Percentiles rank a stretch among this genome's conserved stretches.
Evolutionary conservation across 2,797 vertebrate species (phyloP).

Genomic region (Enteromius unitaeniatus): DNA sequence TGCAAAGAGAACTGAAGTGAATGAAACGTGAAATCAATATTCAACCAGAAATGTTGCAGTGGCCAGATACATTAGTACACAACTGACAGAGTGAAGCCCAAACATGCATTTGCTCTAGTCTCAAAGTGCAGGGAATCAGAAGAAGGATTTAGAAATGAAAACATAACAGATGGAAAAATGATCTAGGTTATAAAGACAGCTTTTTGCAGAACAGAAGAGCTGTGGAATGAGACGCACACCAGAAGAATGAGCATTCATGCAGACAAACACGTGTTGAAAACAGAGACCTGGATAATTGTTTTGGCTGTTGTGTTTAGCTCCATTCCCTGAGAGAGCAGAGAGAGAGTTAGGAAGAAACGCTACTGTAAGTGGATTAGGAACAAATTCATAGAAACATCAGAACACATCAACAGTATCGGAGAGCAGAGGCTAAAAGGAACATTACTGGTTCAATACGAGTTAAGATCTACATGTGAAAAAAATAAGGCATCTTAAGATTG

Average conservation of each 20-base stretch:
- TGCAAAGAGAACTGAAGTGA: slow-evolving; percentile 1
- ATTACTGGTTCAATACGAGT: not conserved
- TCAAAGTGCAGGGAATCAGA: slow-evolving; percentile 2
- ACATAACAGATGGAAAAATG: slow-evolving; percentile 1
- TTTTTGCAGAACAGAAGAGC: not conserved
- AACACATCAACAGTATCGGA: not conserved
- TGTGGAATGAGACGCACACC: slow-evolving; percentile 16
- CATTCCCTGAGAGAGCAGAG: slow-evolving; percentile 73
- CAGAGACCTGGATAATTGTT: slow-evolving; percentile 81
- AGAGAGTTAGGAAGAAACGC: slow-evolving; percentile 66
- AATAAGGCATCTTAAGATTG: not conserved
- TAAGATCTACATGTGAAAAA: not conserved
- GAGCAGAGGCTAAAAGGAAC: not conserved
- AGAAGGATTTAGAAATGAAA: not conserved
- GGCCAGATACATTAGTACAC: not conserved
- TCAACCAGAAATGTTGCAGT: slow-evolving; percentile 14
- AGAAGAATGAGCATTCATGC: slow-evolving; percentile 54
- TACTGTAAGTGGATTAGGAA: not conserved
- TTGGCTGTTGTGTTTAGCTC: slow-evolving; percentile 74
- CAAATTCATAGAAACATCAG: not conserved
- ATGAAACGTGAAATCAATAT: slow-evolving; percentile 42
- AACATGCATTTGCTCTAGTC: slow-evolving; percentile 16
- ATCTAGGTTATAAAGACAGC: not conserved
- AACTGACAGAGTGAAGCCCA: not conserved
- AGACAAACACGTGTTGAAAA: slow-evolving; percentile 54